Evolutionary conservation across 2,888 invertebrate species (phyloP).

Genomic region (Acanthosepion pharaonis): DNA sequence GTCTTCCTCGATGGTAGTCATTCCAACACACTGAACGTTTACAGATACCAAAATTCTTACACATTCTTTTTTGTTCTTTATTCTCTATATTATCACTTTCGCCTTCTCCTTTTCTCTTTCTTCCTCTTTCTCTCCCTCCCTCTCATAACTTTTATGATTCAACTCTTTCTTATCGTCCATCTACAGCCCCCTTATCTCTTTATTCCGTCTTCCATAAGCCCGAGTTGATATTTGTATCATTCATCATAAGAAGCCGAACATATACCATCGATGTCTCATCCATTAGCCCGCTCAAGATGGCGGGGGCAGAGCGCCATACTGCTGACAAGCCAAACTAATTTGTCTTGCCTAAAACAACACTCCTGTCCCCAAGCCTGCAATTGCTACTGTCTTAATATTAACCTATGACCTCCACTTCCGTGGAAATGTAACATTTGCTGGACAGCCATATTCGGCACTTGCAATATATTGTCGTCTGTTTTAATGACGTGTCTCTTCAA

Average conservation of each 20-base stretch:
- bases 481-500: not conserved
- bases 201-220: not conserved
- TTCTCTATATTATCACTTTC: too few relatives aligned
- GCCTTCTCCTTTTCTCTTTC: too few relatives aligned
- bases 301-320: not conserved
- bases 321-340: not conserved
- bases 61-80: too few relatives aligned
- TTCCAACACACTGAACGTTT: too few relatives aligned
- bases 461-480: not conserved
- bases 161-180: too few relatives aligned
- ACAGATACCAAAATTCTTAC: too few relatives aligned
- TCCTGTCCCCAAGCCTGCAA: not conserved
- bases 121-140: too few relatives aligned
- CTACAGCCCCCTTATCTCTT: too few relatives aligned
- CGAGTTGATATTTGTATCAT: not conserved
- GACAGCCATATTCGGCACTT: not conserved
- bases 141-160: too few relatives aligned
- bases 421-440: not conserved
- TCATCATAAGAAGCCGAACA: not conserved
- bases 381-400: not conserved
- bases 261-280: not conserved
- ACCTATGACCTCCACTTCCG: conserved; percentile 33
- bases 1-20: too few relatives aligned
- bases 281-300: not conserved
- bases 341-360: conserved; percentile 16